phyloP scores from a whole-genome alignment of 1,140 invertebrate genomes.

The Nasonia vitripennis region DNA sequence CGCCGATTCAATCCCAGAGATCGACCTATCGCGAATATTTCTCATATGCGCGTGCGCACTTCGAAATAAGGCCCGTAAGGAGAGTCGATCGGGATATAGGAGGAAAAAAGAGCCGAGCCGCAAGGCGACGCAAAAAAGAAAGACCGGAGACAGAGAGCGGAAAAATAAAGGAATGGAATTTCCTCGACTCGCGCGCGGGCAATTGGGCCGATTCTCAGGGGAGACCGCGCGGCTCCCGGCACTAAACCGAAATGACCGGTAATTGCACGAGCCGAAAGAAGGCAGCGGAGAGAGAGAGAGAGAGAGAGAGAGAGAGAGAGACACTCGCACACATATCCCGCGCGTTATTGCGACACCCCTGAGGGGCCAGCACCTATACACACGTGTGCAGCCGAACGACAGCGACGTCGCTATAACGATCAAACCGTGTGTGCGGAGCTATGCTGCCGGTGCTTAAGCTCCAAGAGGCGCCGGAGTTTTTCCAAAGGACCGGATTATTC shows the following conservation, averaged over 20 bases:
- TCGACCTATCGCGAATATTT: neutral
- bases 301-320: slow-evolving; percentile 33
- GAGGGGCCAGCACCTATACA: neutral
- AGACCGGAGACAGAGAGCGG: neutral
- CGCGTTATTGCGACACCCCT: neutral
- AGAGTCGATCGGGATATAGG: neutral
- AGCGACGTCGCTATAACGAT: neutral
- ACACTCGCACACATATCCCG: neutral
- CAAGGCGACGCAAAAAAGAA: slow-evolving; percentile 17
- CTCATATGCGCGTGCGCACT: too few relatives aligned
- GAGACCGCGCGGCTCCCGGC: slow-evolving; percentile 29
- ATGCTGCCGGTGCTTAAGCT: too few relatives aligned
- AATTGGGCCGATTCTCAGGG: slow-evolving; percentile 50
- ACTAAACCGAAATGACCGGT: slow-evolving; percentile 64
- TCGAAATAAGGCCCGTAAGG: neutral
- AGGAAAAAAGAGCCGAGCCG: neutral
- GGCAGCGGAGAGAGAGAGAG: slow-evolving; percentile 54
- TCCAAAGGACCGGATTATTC: too few relatives aligned
- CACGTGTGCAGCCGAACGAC: neutral
- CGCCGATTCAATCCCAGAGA: neutral
- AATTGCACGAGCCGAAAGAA: slow-evolving; percentile 59
- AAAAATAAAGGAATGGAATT: slow-evolving; percentile 40
- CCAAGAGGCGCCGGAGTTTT: too few relatives aligned
- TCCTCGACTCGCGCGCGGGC: neutral
- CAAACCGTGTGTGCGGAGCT: neutral